Evolutionary conservation across 2,113 vertebrate genomes (phyloP).

Genomic region (Cettia cetti): DNA sequence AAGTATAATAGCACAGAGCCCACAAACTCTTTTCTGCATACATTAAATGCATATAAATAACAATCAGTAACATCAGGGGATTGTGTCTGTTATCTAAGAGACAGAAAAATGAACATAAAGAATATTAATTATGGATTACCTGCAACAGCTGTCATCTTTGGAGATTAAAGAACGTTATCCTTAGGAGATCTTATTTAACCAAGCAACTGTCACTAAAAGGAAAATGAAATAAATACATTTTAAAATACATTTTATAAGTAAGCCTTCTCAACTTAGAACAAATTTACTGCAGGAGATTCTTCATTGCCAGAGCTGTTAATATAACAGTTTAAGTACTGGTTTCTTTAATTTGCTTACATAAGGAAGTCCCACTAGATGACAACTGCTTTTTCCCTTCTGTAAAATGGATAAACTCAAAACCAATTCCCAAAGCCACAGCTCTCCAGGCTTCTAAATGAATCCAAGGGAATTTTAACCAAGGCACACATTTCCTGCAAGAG

Average conservation of each 20-base stretch:
- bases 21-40: background rate
- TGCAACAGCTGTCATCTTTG: conserved; percentile 49
- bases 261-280: background rate
- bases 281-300: background rate
- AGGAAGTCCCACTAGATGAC: background rate
- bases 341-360: background rate
- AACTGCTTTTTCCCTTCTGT: background rate
- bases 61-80: background rate
- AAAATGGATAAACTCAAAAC: background rate
- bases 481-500: background rate
- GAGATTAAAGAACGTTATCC: background rate
- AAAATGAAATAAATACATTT: background rate
- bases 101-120: background rate
- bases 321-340: background rate
- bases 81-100: background rate
- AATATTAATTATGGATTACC: conserved; percentile 9
- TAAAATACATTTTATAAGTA: background rate
- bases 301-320: background rate
- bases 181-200: background rate
- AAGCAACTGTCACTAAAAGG: background rate
- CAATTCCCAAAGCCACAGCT: background rate
- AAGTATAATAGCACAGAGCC: background rate
- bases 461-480: background rate
- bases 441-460: background rate
- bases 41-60: background rate